Evolutionary conservation across 1,140 invertebrate genomes (phyloP).

Genomic region (Zaprionus ornatus): DNA sequence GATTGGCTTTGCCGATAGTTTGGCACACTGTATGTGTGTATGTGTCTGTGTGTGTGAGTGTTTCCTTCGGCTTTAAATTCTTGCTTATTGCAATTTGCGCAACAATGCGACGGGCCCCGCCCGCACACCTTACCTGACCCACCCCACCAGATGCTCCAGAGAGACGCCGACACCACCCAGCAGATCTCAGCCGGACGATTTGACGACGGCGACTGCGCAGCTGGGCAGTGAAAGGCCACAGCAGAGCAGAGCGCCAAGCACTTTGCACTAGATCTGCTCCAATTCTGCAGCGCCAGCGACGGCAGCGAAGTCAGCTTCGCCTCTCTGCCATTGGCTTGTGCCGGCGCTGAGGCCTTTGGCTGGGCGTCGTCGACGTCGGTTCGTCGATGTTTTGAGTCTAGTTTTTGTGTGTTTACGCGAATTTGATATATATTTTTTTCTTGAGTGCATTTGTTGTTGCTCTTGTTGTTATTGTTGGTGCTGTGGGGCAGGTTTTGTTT

Average conservation of each 20-base stretch:
- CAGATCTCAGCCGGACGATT: conserved; percentile 61
- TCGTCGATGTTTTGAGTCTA: conserved; percentile 47
- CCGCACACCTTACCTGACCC: conserved; percentile 23
- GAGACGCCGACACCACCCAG: conserved; percentile 51
- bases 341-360: conserved; percentile 30
- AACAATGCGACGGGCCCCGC: conserved; percentile 54
- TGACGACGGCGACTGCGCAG: conserved; percentile 50
- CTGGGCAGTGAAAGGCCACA: conserved; percentile 77
- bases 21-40: conserved; percentile 19
- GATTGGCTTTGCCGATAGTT: conserved; percentile 68
- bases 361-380: conserved; percentile 61
- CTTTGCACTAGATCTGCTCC: conserved; percentile 56
- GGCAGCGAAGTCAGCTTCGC: conserved; percentile 19
- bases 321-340: conserved; percentile 47
- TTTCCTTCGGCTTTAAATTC: conserved; percentile 70
- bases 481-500: conserved; percentile 65
- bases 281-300: conserved; percentile 56
- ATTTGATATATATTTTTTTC: conserved; percentile 60
- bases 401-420: conserved; percentile 53
- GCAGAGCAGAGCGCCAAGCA: conserved; percentile 18
- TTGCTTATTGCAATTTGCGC: conserved; percentile 75
- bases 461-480: conserved; percentile 10
- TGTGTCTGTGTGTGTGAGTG: conserved; percentile 24
- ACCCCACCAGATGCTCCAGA: conserved; percentile 37
- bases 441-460: conserved; percentile 52